These are phyloP conservation scores for Periparus ater DNA, from an alignment of 2,797 vertebrate genomes.

Conservation along the genomic window DNA sequence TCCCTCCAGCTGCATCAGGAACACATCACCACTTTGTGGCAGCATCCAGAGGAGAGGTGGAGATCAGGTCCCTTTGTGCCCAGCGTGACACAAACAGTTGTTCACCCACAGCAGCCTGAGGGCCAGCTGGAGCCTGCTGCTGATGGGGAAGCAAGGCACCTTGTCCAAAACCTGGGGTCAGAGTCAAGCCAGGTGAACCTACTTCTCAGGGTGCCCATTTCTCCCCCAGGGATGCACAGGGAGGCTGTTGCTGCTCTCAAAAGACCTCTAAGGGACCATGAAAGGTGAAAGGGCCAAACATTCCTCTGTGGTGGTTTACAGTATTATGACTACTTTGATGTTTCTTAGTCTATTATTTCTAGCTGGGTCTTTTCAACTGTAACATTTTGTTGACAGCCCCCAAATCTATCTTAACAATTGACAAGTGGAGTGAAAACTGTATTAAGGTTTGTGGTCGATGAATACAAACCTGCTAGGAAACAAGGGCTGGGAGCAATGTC, in stretches of 20 bases:
- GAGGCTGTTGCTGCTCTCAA: neutral
- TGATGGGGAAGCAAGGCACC: accelerated
- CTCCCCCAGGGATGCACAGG: neutral
- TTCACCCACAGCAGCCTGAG: neutral
- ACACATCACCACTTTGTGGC: accelerated
- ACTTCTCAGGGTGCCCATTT: accelerated
- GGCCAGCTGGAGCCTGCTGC: neutral
- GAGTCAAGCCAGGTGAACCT: neutral
- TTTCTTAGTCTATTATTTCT: constrained; percentile 32
- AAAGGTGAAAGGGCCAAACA: neutral
- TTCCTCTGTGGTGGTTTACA: neutral
- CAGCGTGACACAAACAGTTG: accelerated
- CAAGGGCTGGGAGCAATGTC: neutral
- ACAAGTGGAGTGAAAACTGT: constrained; percentile 44
- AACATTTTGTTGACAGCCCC: constrained; percentile 39
- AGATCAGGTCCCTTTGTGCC: neutral
- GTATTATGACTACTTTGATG: neutral
- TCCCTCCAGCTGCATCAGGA: neutral
- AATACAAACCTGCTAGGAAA: constrained; percentile 14
- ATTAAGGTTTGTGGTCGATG: neutral
- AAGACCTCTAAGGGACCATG: neutral
- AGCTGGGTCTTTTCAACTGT: neutral
- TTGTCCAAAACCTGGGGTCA: neutral
- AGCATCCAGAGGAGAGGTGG: neutral
- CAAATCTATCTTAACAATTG: constrained; percentile 41